phyloP scores from a whole-genome alignment of 1,140 invertebrate species.

The Berghia stephanieae region DNA sequence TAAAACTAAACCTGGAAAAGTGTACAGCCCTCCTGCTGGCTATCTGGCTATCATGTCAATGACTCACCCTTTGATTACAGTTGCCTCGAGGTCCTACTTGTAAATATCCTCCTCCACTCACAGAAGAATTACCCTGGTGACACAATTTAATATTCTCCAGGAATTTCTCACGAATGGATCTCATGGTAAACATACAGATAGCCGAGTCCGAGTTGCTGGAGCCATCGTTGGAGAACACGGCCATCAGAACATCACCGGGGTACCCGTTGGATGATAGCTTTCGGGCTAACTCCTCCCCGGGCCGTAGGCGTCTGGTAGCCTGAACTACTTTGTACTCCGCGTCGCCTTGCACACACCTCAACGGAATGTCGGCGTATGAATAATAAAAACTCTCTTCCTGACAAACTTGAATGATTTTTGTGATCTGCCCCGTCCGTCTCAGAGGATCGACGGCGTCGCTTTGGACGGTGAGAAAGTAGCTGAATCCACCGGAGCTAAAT shows the following conservation, averaged over 20 bases:
- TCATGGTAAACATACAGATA: slow-evolving; percentile 93
- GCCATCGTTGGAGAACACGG: slow-evolving; percentile 85
- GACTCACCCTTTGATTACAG: slow-evolving; percentile 38
- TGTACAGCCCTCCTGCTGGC: too few species aligned
- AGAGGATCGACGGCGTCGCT: slow-evolving; percentile 77
- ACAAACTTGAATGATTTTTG: slow-evolving; percentile 92
- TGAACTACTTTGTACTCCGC: slow-evolving; percentile 88
- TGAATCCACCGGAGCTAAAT: slow-evolving; percentile 92
- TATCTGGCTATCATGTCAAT: too few species aligned
- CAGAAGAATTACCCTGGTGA: slow-evolving; percentile 78
- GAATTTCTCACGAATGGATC: slow-evolving; percentile 92
- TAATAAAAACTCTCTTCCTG: slow-evolving; percentile 89
- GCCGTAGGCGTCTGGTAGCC: slow-evolving; percentile 90
- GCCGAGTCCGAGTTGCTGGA: slow-evolving; percentile 81
- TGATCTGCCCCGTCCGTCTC: slow-evolving; percentile 79
- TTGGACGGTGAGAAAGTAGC: slow-evolving; percentile 95
- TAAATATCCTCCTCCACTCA: slow-evolving; percentile 47
- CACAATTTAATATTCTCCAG: slow-evolving; percentile 97
- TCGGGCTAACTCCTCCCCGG: slow-evolving; percentile 86
- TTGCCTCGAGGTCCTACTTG: slow-evolving; percentile 41
- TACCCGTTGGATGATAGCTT: slow-evolving; percentile 73
- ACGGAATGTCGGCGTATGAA: slow-evolving; percentile 96
- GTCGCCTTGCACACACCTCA: slow-evolving; percentile 83
- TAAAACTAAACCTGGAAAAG: too few species aligned
- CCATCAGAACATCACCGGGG: slow-evolving; percentile 88